Base-by-base conservation (phyloP, 2,888 invertebrate genomes). In the Maniola hyperantus region DNA sequence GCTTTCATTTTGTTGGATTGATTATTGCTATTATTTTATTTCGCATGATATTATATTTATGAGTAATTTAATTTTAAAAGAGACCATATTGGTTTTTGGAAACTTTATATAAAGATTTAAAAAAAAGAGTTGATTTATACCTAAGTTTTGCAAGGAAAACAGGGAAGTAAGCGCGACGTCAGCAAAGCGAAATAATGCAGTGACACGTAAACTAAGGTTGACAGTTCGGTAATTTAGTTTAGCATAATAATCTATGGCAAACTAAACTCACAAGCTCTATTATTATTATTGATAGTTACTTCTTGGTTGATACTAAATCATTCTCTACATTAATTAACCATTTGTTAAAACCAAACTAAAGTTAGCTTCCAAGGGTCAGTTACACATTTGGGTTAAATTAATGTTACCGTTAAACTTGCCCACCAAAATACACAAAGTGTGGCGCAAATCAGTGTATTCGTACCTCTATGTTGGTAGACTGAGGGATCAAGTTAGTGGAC, bases 161-260 rank as follows among this genome's bases (percentile, higher is more conserved):
- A n/a, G n/a, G 64, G 54, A 57, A 76, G 53, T 33, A 51, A 72
- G 69, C 63, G 65, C 62, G 55, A 55, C 66, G 68, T 70, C 71
- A 73, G 71, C 71, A 72, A 74, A 74, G 73, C 74, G 50, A 72
- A 81, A 79, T 79, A 77, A 77, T 77, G 77, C 82, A 74, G 76
- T 75, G 81, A 79, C 80, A 78, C 78, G 81, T 72, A 79, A 80
- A 72, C 71, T 72, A 61, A 39, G 34, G n/a, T 5, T 54, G n/a
- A 36, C 33, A 54, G 34, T 54, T 36, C n/a, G 7, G 34, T 36
- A 54, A 13, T 33, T 36, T 20, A 53, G 15, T 54, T 50, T 50
- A 20, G 20, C 20, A 20, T 50, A 6, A 50, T 26, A 26, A 26
- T 4, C 26, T 26, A 26, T 26, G 26, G 26, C 26, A 26, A 26